Base-by-base conservation (phyloP, 2,113 vertebrate species). In the Piliocolobus tephrosceles region DNA sequence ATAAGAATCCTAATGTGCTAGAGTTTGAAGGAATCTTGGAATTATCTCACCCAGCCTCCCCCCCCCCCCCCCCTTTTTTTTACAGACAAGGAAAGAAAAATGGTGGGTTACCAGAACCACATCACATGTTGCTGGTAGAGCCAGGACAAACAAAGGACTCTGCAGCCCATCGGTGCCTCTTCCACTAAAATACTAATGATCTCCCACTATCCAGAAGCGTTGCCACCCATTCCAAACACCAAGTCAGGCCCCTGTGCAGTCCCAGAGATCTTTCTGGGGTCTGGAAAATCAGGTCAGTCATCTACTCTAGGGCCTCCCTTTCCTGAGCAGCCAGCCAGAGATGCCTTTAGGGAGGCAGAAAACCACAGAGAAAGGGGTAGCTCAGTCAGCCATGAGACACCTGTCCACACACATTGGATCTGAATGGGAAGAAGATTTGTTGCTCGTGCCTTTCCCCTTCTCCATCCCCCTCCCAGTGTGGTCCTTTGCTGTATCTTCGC, bases 341-440 rank as follows among this genome's bases (percentile, higher is more conserved):
- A 25, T 7, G 12, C 8, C 52, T 32, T 10, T 25, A 47, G 79
- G 30, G 25, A 64, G n/a, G 7, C 43, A 93, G 80, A 96, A 38
- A 61, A 64, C 20, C 27, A 3, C 0, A 30, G 27, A 45, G 57
- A 38, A 57, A 75, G 27, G 2, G 43, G 23, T 40, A 43, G 6
- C 23, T 57, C 3, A 0, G 30, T n/a, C 61, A 80, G 32, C 7
- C 17, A 10, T 5, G 2, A 58, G 52, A 47, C 11, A 83, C 6
- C 6, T 11, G 0, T 7, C 16, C 1, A 2, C 23, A n/a, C 14
- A 3, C 22, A 8, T 0, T 9, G 23, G 12, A 23, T 20, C 30
- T 57, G 22, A 72, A 61, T 83, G 2, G 27, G 22, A 40, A 50
- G 30, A 82, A 3, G 10, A 50, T 20, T 52, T 27, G 13, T 27